A percentile compares a stretch with the other conserved stretches of the same genome.
Conservation (phyloP, 2,113 vertebrate genomes). For the Salvator merianae region DNA sequence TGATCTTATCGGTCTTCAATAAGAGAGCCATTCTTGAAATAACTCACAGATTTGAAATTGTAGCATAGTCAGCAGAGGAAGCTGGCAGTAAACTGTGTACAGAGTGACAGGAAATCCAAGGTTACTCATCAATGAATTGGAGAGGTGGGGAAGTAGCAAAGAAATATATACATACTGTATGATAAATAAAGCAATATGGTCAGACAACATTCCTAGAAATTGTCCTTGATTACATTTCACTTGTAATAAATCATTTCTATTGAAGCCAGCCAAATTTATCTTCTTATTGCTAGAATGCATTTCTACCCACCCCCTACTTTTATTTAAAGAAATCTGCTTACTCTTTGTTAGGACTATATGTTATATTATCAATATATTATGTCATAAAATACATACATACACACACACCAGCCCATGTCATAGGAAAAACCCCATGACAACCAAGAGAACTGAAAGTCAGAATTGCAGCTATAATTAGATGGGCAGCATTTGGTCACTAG, state of each 20-base stretch:
- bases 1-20: conserved; percentile 44
- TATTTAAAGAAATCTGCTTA: not conserved
- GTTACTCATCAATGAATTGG: conserved; percentile 13
- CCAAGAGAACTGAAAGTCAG: not conserved
- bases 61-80: not conserved
- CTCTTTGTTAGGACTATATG: not conserved
- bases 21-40: conserved; percentile 45
- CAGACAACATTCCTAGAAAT: conserved; percentile 23
- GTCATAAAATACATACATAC: not conserved
- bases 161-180: not conserved
- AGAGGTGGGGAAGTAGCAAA: not conserved
- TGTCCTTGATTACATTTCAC: conserved; percentile 15
- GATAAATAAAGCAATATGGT: conserved; percentile 1
- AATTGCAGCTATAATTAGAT: not conserved
- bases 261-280: conserved; percentile 6
- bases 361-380: not conserved
- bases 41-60: conserved; percentile 33
- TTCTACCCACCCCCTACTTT: not conserved
- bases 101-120: not conserved
- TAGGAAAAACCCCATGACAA: not conserved
- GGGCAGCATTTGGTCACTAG: conserved; percentile 35
- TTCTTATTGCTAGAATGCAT: not conserved
- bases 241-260: not conserved
- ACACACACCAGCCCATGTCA: not conserved
- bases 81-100: not conserved